These are phyloP conservation scores for Perodicticus potto DNA, from an alignment of 2,797 vertebrate genomes.

Conservation along the genomic window DNA sequence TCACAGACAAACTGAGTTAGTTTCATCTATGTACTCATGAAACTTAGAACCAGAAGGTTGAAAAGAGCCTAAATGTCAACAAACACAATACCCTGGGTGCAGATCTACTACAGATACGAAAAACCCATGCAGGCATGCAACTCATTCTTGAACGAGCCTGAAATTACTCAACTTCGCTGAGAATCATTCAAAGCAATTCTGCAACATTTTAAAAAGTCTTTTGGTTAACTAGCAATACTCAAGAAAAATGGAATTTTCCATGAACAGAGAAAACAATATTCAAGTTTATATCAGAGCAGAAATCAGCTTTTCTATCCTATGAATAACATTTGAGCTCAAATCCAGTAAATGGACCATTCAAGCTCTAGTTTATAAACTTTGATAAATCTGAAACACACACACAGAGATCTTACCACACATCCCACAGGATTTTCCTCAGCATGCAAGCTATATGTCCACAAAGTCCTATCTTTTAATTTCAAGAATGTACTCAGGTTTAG, in stretches of 20 bases:
- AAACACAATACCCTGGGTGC: not conserved
- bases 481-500: not conserved
- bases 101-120: not conserved
- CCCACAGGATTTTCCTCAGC: not conserved
- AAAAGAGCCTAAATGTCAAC: not conserved
- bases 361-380: slow-evolving; percentile 2
- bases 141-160: not conserved
- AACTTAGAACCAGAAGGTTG: not conserved
- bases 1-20: not conserved
- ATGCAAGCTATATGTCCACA: not conserved
- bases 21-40: not conserved
- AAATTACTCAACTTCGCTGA: not conserved
- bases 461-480: not conserved
- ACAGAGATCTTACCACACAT: not conserved
- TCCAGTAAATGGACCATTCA: not conserved
- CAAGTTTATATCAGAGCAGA: slow-evolving; percentile 10
- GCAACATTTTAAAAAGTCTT: not conserved
- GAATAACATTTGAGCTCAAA: slow-evolving; percentile 7
- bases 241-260: slow-evolving; percentile 19
- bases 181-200: not conserved
- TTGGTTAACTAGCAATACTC: not conserved
- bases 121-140: not conserved
- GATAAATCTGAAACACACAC: not conserved
- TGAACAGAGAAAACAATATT: slow-evolving; percentile 23
- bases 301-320: slow-evolving; percentile 30